Base-by-base conservation (phyloP, 1,140 invertebrate genomes). In the Solenopsis invicta region DNA sequence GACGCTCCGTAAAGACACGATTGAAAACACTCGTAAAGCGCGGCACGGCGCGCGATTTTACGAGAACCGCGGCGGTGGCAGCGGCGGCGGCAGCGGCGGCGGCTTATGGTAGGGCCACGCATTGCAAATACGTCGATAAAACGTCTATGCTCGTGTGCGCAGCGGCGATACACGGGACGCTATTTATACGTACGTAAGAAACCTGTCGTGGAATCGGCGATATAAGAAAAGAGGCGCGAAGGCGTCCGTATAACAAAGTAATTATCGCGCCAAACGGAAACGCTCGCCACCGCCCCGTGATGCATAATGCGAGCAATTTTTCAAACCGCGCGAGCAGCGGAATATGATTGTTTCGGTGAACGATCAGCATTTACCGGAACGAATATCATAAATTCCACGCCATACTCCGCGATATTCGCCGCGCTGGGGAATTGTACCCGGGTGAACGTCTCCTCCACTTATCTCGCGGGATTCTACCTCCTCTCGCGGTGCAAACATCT, bases 221-320 rank as follows among this genome's bases (percentile, higher is more conserved):
- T 13, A 56, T 21, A n/a, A 41, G 45, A 54, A 48, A n/a, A 29
- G 29, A 29, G n/a, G 12, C 13, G 48, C 34, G 9, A 29, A 18
- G 24, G 37, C 34, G 34, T 2, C 4, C 16, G 2, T 45, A 16
- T 12, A 84, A 82, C 16, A 48, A 74, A 75, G 18, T 84, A 84
- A 84, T 84, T 84, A 84, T 50, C 69, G 41, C 54, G 24, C n/a
- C 54, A 41, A 18, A 74, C 67, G 80, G 69, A 84, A 74, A 75
- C 37, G 50, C n/a, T 4, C 41, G 41, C 41, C 4, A 21, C 29
- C 29, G 21, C 66, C n/a, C n/a, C n/a, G 85, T 85, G 86, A 88
- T 69, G 82, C 87, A 74, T 84, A 74, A 84, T 61, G 69, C n/a
- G 89, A 21, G 59, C 74, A 86, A 88, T 88, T 89, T 89, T 89